These are phyloP conservation scores for Halichoeres trimaculatus DNA, from an alignment of 2,113 vertebrate genomes.

Conservation along the genomic window DNA sequence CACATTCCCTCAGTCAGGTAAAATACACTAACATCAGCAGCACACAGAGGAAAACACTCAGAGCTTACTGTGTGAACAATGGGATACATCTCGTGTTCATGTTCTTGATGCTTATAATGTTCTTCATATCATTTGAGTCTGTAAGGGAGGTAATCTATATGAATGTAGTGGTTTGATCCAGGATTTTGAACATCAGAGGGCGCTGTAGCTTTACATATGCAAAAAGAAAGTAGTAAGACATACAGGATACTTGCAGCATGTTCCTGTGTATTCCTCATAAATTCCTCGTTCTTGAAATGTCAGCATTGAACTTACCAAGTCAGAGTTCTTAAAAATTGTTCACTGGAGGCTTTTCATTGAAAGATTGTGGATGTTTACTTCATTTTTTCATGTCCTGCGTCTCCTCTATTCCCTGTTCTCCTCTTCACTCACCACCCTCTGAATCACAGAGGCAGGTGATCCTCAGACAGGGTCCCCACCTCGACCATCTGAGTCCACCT, in stretches of 20 bases:
- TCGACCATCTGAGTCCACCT: conserved; percentile 71
- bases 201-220: conserved; percentile 53
- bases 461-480: conserved; percentile 74
- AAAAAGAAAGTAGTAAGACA: background rate
- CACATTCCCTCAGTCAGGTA: conserved; percentile 78
- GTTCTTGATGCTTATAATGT: no score
- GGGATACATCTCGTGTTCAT: no score
- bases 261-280: conserved; percentile 34
- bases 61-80: no score
- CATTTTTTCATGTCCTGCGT: conserved; percentile 5
- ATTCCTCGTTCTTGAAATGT: conserved; percentile 23
- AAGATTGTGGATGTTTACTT: conserved; percentile 2
- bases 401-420: conserved; percentile 22
- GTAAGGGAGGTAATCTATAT: no score
- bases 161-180: background rate
- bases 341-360: background rate
- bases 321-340: conserved; percentile 12
- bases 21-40: background rate
- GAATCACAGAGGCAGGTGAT: conserved; percentile 85
- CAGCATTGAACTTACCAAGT: conserved; percentile 15
- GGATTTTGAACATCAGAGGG: conserved; percentile 59
- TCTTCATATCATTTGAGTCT: no score
- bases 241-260: background rate
- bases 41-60: background rate
- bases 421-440: conserved; percentile 74